Evolutionary conservation across 2,888 invertebrate genomes (phyloP), one percentile per base, ranked within the genome.

Genomic region (Thumatha senex): DNA sequence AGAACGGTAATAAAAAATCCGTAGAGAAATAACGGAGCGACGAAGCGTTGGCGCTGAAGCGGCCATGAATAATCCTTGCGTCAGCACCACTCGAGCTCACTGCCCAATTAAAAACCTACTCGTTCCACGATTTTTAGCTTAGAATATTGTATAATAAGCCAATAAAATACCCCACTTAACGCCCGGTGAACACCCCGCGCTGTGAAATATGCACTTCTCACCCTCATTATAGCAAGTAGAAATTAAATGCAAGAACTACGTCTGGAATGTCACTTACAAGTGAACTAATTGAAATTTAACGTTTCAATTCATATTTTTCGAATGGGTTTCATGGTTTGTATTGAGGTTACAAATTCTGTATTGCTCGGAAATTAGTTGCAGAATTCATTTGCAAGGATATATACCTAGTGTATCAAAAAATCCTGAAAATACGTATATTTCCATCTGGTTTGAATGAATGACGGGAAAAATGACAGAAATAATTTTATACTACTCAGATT

Each of bases 61-160:
- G 76, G 90, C 86, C 61, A 91, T 91, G 90, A 91, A 91, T 91
- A 89, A 91, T 85, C 84, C 85, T 70, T 74, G 85, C 87, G 90
- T 91, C 91, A 90, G 76, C 73, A 70, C 81, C 91, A 91, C 85
- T 86, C 90, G 80, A 88, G 83, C 84, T 80, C 80, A 70, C 79
- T 80, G 86, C 86, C 89, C 89, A 91, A 90, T 90, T 91, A 90
- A 91, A 91, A 90, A 86, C 88, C 84, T 89, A 87, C 91, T 90
- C 90, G 88, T 89, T 90, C 86, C 87, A 86, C 87, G 83, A 91
- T 88, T 90, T 90, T 90, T 87, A 91, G 89, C 90, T 91, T 89
- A 90, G 90, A 88, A 89, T 90, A 89, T 91, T 89, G 90, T 87
- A 91, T 91, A 91, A 91, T 91, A 91, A 89, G 86, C 89, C 90